These are phyloP conservation scores for Hymenochirus boettgeri DNA, from an alignment of 2,113 vertebrate genomes.

Conservation along the genomic window DNA sequence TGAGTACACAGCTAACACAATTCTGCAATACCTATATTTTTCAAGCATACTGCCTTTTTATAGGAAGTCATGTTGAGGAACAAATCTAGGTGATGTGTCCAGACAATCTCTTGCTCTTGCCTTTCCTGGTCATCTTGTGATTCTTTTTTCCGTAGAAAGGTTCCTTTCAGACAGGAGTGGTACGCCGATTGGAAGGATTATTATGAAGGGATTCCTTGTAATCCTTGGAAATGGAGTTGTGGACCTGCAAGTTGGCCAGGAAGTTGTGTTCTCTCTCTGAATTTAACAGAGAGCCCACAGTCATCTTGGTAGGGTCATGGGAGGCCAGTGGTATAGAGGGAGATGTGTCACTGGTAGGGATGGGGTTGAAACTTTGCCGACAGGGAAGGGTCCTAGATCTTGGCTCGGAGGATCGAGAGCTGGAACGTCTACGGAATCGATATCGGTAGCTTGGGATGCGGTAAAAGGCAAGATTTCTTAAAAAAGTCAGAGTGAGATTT, in stretches of 20 bases:
- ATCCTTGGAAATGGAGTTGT: slow-evolving; percentile 94
- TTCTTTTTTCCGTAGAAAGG: slow-evolving; percentile 16
- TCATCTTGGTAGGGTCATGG: slow-evolving; percentile 85
- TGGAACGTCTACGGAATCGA: slow-evolving; percentile 90
- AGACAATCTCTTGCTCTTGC: background rate
- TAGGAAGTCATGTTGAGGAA: no score
- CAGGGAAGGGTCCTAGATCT: slow-evolving; percentile 84
- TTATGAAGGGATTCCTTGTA: slow-evolving; percentile 81
- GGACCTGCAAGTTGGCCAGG: slow-evolving; percentile 91
- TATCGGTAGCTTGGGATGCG: slow-evolving; percentile 93
- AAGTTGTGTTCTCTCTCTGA: slow-evolving; percentile 89
- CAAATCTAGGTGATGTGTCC: no score
- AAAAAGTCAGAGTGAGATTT: slow-evolving; percentile 90
- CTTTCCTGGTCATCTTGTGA: background rate
- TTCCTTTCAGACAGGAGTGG: slow-evolving; percentile 89
- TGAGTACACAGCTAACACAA: no score
- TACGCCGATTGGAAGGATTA: slow-evolving; percentile 93
- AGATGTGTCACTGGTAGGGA: slow-evolving; percentile 89
- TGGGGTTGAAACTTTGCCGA: slow-evolving; percentile 84
- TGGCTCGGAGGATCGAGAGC: slow-evolving; percentile 88
- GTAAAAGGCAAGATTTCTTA: slow-evolving; percentile 85
- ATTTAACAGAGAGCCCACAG: slow-evolving; percentile 87
- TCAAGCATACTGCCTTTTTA: no score
- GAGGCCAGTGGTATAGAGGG: slow-evolving; percentile 91
- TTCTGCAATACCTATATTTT: no score